A percentile compares a stretch with the other conserved stretches of the same genome.
Conservation (phyloP, 2,797 vertebrate species). For the Nasua narica region DNA sequence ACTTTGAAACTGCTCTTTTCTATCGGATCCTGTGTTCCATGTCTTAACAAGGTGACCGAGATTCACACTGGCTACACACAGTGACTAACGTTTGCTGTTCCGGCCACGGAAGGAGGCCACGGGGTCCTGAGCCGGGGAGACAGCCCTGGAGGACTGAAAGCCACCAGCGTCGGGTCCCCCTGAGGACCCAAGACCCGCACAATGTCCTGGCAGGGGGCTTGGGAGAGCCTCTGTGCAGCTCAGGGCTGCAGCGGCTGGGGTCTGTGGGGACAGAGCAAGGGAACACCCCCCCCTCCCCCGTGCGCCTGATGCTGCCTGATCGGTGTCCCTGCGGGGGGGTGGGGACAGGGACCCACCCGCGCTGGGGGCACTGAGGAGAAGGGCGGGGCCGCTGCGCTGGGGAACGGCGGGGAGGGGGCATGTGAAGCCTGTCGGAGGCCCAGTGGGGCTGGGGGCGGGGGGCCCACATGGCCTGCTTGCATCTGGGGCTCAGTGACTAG, state of each 20-base stretch:
- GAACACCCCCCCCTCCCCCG: neutral
- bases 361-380: too few relatives aligned
- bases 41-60: neutral
- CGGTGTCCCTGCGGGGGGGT: neutral
- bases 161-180: neutral
- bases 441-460: accelerated
- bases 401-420: too few relatives aligned
- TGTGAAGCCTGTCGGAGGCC: too few relatives aligned
- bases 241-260: neutral
- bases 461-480: neutral
- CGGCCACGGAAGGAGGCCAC: neutral
- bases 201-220: accelerated
- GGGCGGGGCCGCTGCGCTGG: neutral
- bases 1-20: neutral
- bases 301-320: neutral
- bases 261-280: neutral
- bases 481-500: neutral
- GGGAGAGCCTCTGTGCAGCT: neutral
- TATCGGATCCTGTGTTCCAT: neutral
- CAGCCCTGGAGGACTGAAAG: neutral
- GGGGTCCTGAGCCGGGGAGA: too few relatives aligned
- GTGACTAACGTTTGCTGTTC: neutral
- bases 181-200: accelerated
- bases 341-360: neutral
- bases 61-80: neutral